Conservation (phyloP, 2,888 invertebrate species). For the Lepidochrysops patricia region DNA sequence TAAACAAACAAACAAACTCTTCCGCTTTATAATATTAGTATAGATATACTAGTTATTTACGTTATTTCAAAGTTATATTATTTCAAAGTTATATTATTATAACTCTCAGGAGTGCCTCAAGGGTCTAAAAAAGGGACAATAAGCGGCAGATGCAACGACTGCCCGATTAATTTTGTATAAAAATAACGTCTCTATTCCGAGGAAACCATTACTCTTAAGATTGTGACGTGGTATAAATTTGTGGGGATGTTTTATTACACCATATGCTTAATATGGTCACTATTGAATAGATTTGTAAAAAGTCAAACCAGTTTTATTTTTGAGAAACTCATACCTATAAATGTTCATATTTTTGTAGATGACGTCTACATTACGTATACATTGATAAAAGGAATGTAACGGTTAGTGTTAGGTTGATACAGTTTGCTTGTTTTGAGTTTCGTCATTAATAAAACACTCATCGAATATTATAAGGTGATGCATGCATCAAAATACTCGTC, state of each 20-base stretch:
- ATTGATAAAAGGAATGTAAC: no score
- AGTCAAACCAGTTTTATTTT: neutral
- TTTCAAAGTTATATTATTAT: neutral
- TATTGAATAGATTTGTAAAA: slow-evolving; percentile 27
- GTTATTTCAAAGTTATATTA: neutral
- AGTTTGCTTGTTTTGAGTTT: no score
- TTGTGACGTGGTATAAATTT: slow-evolving; percentile 71
- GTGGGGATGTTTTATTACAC: slow-evolving; percentile 49
- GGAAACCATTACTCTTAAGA: slow-evolving; percentile 68
- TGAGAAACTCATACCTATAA: neutral
- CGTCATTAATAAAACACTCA: no score
- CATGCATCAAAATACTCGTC: no score
- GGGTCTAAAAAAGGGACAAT: slow-evolving; percentile 44
- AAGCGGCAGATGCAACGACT: slow-evolving; percentile 58
- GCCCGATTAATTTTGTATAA: slow-evolving; percentile 68
- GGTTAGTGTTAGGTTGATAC: no score
- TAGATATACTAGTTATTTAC: neutral
- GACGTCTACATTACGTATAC: no score
- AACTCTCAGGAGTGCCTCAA: neutral
- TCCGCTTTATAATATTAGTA: neutral
- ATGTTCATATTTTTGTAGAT: neutral
- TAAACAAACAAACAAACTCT: no score
- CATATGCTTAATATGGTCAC: slow-evolving; percentile 37
- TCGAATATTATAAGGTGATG: no score
- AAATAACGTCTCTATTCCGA: slow-evolving; percentile 64